Evolutionary conservation across 2,888 invertebrate species (phyloP), one percentile per base, ranked within the genome.

Genomic region (Nemoura dubitans): DNA sequence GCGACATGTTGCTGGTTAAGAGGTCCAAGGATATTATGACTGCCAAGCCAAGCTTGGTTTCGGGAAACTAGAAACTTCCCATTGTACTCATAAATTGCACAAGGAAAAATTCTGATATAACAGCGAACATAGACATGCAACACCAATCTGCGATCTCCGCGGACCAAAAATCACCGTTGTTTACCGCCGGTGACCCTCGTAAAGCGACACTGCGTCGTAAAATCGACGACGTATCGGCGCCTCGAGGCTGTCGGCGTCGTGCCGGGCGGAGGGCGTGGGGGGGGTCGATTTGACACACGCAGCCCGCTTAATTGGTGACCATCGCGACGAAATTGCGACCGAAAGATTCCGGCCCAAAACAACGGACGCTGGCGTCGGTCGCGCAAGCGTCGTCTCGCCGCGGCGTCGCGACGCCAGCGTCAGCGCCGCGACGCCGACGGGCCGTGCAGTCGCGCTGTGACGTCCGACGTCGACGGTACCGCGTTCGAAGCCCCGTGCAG

Each of bases 401-500:
- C 59, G 59, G 80, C 81, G 81, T 29, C 81, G 81, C 81, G 81
- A 81, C 81, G 81, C 81, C 81, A 0, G 81, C 0, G 1, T 30
- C 5, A 21, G 10, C 59, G 59, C 21, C 59, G 59, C 59, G 59
- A 59, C 59, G 59, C 59, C 59, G 59, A 10, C 59, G 27, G 29
- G 27, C 29, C n/a, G 29, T 7, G 27, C 81, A 81, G 81, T 81
- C 81, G 81, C 81, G 81, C 28, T 29, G 28, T 25, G 30, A 7
- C 81, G 81, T 7, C 14, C 81, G 28, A 81, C 28, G 6, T 14
- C 27, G 5, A 29, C 29, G 30, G 81, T 81, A 21, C 59, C 59
- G 59, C 59, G 36, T 36, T 36, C 21, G 59, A 10, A 14, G 10
- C 14, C 59, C 59, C n/a, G 36, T 6, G 36, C 36, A 3, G 21